Percentiles rank a stretch among this genome's conserved stretches.
These are phyloP conservation scores for Novumbra hubbsi DNA, from an alignment of 2,797 vertebrate genomes.

Conservation along the genomic window DNA sequence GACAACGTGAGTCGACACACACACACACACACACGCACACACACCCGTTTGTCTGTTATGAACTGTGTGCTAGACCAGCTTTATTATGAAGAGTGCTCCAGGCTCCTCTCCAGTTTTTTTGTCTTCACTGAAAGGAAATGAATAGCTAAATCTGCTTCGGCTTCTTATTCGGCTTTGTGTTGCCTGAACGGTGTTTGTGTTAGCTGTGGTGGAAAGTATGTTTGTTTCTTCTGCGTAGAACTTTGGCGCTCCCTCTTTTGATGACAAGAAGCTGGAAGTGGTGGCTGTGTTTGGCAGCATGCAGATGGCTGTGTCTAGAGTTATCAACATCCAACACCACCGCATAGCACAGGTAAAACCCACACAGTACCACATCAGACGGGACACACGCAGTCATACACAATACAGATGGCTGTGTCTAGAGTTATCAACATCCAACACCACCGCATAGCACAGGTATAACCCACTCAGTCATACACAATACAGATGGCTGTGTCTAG, in stretches of 20 bases:
- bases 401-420: no score
- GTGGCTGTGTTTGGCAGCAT: conserved; percentile 97
- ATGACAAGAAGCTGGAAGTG: conserved; percentile 95
- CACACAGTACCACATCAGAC: background rate
- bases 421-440: no score
- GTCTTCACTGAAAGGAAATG: no score
- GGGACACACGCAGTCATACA: no score
- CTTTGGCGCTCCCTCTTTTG: conserved; percentile 92
- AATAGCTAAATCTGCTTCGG: no score
- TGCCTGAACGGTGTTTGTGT: background rate
- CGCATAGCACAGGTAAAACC: conserved; percentile 90
- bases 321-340: conserved; percentile 95
- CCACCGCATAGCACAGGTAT: background rate
- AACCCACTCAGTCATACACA: background rate
- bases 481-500: background rate
- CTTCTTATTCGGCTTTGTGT: no score
- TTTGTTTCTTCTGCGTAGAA: conserved; percentile 68
- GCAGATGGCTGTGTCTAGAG: conserved; percentile 97
- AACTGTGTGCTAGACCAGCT: no score
- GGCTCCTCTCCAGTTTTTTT: no score
- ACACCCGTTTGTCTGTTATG: no score
- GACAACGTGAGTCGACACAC: conserved; percentile 79
- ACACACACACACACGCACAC: background rate
- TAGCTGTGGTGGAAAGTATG: background rate
- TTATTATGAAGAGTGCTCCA: no score